Percentiles rank a stretch among this genome's conserved stretches.
phyloP scores from a whole-genome alignment of 2,888 invertebrate species.

The Phorcus lineatus region DNA sequence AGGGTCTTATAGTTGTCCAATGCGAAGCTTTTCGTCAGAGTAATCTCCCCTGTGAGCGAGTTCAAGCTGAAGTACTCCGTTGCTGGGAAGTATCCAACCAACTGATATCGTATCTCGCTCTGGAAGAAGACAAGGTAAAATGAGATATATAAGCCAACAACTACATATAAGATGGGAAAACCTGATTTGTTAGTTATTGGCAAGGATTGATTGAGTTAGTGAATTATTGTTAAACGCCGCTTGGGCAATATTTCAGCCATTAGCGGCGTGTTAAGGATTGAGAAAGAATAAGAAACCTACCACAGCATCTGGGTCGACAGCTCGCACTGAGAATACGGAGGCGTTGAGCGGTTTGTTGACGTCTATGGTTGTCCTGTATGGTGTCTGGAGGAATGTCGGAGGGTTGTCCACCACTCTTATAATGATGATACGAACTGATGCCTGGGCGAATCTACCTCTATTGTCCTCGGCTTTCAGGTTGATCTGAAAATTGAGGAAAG shows the following conservation, averaged over 20 bases:
- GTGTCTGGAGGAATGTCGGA: constrained; percentile 56
- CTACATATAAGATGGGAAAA: no score
- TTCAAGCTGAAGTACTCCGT: constrained; percentile 57
- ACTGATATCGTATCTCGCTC: constrained; percentile 51
- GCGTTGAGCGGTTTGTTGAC: constrained; percentile 50
- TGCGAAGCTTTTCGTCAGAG: constrained; percentile 39
- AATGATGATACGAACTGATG: constrained; percentile 60
- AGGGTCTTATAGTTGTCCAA: constrained; percentile 52
- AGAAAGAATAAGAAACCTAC: constrained; percentile 38
- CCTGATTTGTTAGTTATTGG: no score
- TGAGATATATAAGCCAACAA: not conserved
- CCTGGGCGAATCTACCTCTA: constrained; percentile 54
- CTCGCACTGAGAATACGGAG: constrained; percentile 54
- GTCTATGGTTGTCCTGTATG: constrained; percentile 51
- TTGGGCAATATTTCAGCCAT: not conserved
- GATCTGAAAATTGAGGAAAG: constrained; percentile 39
- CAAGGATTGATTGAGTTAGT: no score
- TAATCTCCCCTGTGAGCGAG: constrained; percentile 47
- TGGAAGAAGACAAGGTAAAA: constrained; percentile 34
- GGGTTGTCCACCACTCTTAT: constrained; percentile 50
- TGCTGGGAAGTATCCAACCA: constrained; percentile 58
- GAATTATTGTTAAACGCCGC: not conserved
- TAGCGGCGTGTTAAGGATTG: not conserved
- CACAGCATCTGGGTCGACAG: constrained; percentile 56
- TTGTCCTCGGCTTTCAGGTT: constrained; percentile 56